Evolutionary conservation across 2,888 invertebrate genomes (phyloP).

Genomic region (Leptinotarsa tumamoca): DNA sequence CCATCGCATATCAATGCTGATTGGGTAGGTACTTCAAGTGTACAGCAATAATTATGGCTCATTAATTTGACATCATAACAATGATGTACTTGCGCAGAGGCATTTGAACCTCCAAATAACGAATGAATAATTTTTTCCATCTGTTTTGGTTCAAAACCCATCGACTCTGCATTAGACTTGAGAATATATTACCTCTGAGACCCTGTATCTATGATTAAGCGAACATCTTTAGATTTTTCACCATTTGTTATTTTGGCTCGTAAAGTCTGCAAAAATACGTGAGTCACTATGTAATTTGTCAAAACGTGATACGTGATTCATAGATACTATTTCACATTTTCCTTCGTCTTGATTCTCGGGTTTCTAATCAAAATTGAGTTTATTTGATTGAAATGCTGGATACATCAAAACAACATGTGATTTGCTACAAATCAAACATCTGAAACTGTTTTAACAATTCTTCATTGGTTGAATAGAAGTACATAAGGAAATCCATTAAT

Average conservation of each 20-base stretch:
- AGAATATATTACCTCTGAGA: constrained; percentile 36
- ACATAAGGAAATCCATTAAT: too few relatives aligned
- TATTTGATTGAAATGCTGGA: constrained; percentile 30
- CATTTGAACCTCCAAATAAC: constrained; percentile 62
- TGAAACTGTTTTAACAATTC: constrained; percentile 43
- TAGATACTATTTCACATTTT: background rate
- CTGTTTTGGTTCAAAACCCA: constrained; percentile 18
- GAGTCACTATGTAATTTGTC: constrained; percentile 18
- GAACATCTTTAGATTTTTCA: constrained; percentile 1
- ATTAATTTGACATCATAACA: too few relatives aligned
- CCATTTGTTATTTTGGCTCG: constrained; percentile 19
- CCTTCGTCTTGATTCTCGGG: background rate
- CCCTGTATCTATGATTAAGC: constrained; percentile 34
- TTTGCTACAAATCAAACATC: constrained; percentile 49
- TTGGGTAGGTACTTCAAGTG: constrained; percentile 18
- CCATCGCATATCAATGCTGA: background rate
- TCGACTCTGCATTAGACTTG: constrained; percentile 14
- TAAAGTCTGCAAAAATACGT: constrained; percentile 37
- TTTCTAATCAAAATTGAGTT: background rate
- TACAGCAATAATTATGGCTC: background rate
- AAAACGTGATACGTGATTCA: background rate
- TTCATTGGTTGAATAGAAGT: too few relatives aligned
- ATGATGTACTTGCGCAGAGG: constrained; percentile 2
- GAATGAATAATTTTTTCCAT: constrained; percentile 41
- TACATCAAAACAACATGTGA: constrained; percentile 51